Evolutionary conservation across 2,797 vertebrate species (phyloP).

Genomic region (Tamandua tetradactyla): DNA sequence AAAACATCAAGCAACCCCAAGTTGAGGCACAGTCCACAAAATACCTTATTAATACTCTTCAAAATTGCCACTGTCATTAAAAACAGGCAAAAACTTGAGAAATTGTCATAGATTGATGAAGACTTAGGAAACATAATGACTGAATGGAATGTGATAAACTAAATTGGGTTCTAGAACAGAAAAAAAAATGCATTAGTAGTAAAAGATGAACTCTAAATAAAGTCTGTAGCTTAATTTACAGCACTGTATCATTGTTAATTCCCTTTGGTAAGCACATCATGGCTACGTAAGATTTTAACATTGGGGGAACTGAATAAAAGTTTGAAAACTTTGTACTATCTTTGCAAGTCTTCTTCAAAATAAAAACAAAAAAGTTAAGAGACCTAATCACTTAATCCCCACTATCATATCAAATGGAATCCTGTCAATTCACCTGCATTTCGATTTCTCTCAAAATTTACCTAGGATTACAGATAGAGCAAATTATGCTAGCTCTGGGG

Average conservation of each 20-base stretch:
- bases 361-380: slow-evolving; percentile 53
- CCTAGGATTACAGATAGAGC: background rate
- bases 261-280: background rate
- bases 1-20: background rate
- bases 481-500: background rate
- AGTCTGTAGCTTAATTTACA: background rate
- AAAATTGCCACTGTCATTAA: background rate
- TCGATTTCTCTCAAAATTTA: background rate
- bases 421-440: background rate
- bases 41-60: background rate
- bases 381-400: background rate
- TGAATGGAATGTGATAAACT: background rate
- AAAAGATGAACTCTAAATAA: background rate
- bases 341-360: background rate
- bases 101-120: background rate
- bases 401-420: background rate
- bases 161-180: background rate
- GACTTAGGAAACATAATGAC: background rate
- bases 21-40: background rate
- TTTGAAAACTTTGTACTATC: background rate
- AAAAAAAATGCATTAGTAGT: background rate
- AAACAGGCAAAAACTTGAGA: background rate
- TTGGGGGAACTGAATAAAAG: background rate
- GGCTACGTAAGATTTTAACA: background rate
- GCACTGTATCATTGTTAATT: background rate